These are phyloP conservation scores for Loxodonta africana DNA, from an alignment of 2,113 vertebrate species.

Conservation along the genomic window DNA sequence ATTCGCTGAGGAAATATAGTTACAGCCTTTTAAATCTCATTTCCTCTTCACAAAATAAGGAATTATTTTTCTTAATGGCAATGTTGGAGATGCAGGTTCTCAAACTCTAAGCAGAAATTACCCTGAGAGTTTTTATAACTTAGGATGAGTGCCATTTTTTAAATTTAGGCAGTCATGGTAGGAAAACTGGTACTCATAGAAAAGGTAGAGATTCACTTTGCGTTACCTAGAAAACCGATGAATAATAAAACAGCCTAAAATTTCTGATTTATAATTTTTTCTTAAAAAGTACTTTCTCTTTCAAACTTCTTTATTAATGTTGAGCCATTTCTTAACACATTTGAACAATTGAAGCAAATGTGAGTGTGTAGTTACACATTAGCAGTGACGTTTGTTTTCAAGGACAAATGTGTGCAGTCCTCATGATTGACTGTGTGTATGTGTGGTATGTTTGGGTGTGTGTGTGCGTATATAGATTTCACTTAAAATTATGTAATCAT, in stretches of 20 bases:
- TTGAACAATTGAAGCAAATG: neutral
- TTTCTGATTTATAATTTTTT: conserved; percentile 47
- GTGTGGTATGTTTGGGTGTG: neutral
- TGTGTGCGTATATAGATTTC: neutral
- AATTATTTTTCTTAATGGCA: neutral
- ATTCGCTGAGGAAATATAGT: neutral
- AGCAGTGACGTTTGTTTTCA: neutral
- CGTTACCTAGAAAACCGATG: neutral
- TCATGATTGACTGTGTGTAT: neutral
- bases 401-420: neutral
- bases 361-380: neutral
- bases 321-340: conserved; percentile 31
- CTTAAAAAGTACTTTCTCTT: conserved; percentile 15
- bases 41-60: neutral
- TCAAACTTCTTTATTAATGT: conserved; percentile 45
- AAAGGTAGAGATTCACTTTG: neutral
- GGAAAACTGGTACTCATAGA: neutral
- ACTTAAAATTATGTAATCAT: conserved; percentile 3
- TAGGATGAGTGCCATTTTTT: neutral
- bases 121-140: neutral
- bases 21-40: conserved; percentile 6
- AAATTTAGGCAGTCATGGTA: neutral
- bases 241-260: neutral
- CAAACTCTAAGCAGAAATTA: neutral
- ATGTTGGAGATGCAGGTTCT: neutral